phyloP scores from a whole-genome alignment of 2,888 invertebrate species.

The Yponomeuta evonymella region DNA sequence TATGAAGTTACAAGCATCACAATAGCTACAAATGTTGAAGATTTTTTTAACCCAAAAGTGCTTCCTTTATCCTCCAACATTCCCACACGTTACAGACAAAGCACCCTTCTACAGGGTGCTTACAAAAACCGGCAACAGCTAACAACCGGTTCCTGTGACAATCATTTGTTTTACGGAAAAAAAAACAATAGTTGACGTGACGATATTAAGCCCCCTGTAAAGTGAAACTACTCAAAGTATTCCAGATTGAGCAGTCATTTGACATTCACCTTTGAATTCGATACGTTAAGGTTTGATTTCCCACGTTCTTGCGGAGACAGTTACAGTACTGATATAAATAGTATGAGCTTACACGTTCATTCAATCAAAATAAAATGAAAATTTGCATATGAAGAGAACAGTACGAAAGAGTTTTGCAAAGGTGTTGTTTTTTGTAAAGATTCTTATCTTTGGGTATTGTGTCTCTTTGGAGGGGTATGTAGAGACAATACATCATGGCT shows the following conservation, averaged over 20 bases:
- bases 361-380: background rate
- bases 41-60: background rate
- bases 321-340: background rate
- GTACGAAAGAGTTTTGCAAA: background rate
- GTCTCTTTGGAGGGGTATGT: background rate
- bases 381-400: background rate
- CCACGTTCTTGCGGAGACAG: background rate
- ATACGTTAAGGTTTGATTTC: background rate
- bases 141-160: constrained; percentile 1
- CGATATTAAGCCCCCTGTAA: constrained; percentile 2
- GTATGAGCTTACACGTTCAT: background rate
- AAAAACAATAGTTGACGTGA: constrained; percentile 6
- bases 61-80: background rate
- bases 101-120: constrained; percentile 1
- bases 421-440: background rate
- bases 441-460: background rate
- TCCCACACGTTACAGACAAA: background rate
- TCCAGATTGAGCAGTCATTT: background rate
- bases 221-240: background rate
- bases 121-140: background rate
- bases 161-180: background rate
- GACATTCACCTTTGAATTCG: background rate
- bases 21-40: background rate
- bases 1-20: background rate
- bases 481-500: background rate